Evolutionary conservation across 2,797 vertebrate species (phyloP).

Genomic region (Psittacula echo): DNA sequence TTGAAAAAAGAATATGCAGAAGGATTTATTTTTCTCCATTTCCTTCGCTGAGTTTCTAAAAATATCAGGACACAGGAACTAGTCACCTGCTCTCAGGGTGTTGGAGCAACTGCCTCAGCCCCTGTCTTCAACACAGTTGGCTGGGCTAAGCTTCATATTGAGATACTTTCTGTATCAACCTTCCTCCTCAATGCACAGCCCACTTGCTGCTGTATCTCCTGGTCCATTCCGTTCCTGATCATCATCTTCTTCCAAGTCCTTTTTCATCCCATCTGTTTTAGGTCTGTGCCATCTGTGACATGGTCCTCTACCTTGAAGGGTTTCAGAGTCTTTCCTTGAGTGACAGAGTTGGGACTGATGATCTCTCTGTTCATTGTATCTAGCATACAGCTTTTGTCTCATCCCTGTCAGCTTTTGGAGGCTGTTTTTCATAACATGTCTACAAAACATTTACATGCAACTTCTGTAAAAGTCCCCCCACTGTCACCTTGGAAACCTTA

Average conservation of each 20-base stretch:
- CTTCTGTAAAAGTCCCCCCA: background rate
- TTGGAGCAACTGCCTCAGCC: background rate
- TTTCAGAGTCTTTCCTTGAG: background rate
- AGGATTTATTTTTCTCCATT: background rate
- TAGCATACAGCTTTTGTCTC: background rate
- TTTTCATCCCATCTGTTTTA: constrained; percentile 18
- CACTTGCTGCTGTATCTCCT: background rate
- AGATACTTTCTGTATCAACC: background rate
- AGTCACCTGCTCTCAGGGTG: background rate
- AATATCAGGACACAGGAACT: background rate
- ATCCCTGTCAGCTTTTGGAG: background rate
- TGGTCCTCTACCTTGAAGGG: background rate
- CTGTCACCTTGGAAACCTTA: background rate
- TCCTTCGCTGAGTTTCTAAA: background rate
- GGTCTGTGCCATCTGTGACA: constrained; percentile 10
- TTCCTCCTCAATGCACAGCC: background rate
- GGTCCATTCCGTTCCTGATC: background rate
- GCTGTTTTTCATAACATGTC: background rate
- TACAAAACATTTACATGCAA: background rate
- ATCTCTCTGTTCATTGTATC: background rate
- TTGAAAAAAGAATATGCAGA: background rate
- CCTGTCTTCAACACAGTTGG: background rate
- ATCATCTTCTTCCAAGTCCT: background rate
- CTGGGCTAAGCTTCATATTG: background rate
- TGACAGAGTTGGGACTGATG: background rate